Evolutionary conservation across 2,113 vertebrate genomes (phyloP).

Genomic region (Sphyrna mokarran): DNA sequence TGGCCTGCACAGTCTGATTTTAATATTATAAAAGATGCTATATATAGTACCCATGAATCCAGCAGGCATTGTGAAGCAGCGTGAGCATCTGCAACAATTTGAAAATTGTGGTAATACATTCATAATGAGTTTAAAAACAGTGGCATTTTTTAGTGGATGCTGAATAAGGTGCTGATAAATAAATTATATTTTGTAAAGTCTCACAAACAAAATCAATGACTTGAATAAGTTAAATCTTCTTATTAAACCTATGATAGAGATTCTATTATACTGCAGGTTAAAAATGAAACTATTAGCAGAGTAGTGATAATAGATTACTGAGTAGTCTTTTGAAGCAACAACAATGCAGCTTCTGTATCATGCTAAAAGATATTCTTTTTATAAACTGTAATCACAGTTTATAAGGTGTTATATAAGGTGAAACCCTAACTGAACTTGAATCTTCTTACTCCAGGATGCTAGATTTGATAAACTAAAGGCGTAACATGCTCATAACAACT

Average conservation of each 20-base stretch:
- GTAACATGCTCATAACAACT: not conserved
- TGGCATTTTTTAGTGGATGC: not conserved
- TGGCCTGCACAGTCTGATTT: constrained; percentile 9
- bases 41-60: not conserved
- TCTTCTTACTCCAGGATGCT: not conserved
- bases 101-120: not conserved
- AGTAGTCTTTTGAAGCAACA: not conserved
- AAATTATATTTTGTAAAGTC: not conserved
- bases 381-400: not conserved
- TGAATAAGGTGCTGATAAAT: not conserved
- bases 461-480: not conserved
- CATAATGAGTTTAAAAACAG: constrained; percentile 6
- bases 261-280: not conserved
- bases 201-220: not conserved
- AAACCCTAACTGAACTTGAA: not conserved
- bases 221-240: not conserved
- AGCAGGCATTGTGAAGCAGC: not conserved
- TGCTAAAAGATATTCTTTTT: not conserved
- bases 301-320: not conserved
- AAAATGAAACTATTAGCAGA: not conserved
- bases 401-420: no score
- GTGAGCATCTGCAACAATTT: not conserved
- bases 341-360: not conserved
- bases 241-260: not conserved
- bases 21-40: not conserved